phyloP scores from a whole-genome alignment of 2,113 vertebrate species.

The Oplegnathus fasciatus region DNA sequence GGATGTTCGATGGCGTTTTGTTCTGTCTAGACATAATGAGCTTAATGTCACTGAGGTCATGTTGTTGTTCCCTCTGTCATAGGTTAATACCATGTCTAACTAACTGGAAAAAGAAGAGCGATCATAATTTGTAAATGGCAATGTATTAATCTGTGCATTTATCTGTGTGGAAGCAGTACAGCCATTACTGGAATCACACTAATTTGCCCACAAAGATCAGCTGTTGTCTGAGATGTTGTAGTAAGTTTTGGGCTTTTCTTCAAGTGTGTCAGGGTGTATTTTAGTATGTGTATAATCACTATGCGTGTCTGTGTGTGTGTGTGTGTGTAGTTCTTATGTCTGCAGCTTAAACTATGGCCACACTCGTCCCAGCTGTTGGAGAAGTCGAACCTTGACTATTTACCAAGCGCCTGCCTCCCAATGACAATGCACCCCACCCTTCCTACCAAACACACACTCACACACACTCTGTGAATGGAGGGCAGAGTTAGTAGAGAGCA shows the following conservation, averaged over 20 bases:
- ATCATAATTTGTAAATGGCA: conserved; percentile 41
- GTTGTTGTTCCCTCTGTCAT: conserved; percentile 47
- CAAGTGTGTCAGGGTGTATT: conserved; percentile 16
- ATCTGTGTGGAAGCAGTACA: conserved; percentile 1
- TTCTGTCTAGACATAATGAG: conserved; percentile 74
- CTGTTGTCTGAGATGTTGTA: not conserved
- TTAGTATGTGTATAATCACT: conserved; percentile 17
- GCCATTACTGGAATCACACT: conserved; percentile 33
- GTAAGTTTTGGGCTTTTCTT: not conserved
- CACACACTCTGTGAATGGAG: conserved; percentile 4
- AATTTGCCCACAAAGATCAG: conserved; percentile 18
- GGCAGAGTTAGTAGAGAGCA: conserved; percentile 21
- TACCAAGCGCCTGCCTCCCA: not conserved
- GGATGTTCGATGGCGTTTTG: conserved; percentile 35
- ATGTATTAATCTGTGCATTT: conserved; percentile 29
- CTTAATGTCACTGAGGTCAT: conserved; percentile 70
- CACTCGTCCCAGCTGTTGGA: conserved; percentile 54
- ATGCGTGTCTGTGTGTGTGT: not conserved
- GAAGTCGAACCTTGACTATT: conserved; percentile 37
- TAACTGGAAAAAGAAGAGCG: conserved; percentile 35
- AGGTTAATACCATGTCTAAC: conserved; percentile 49
- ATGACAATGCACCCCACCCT: conserved; percentile 6
- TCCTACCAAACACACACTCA: not conserved
- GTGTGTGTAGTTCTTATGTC: conserved; percentile 32
- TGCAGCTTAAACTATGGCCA: conserved; percentile 48